Evolutionary conservation across 2,888 invertebrate species (phyloP).

Genomic region (Neuroscelio doddi): DNA sequence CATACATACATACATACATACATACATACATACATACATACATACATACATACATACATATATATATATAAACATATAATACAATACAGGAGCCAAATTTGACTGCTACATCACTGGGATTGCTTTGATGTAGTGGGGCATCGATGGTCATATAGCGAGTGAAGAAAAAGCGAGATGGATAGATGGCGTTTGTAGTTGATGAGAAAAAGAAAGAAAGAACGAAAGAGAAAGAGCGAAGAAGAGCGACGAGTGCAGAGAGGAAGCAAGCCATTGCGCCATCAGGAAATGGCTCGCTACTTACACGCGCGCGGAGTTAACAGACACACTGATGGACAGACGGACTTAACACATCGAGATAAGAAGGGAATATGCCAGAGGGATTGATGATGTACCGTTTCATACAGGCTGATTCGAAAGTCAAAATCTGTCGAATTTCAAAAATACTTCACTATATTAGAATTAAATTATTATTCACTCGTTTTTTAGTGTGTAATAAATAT

Average conservation of each 20-base stretch:
- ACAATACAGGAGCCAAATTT: slow-evolving; percentile 12
- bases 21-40: too few species aligned
- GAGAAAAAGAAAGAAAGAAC: slow-evolving; percentile 6
- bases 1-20: too few species aligned
- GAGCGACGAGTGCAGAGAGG: slow-evolving; percentile 54
- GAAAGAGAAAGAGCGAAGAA: slow-evolving; percentile 23
- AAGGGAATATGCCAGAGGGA: slow-evolving; percentile 25
- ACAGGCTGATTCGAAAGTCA: too few species aligned
- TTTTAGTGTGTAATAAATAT: too few species aligned
- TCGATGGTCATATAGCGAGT: slow-evolving; percentile 14
- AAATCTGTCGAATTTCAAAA: too few species aligned
- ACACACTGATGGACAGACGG: slow-evolving; percentile 45
- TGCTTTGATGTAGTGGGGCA: slow-evolving; percentile 8
- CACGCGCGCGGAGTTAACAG: slow-evolving; percentile 52
- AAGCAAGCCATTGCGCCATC: slow-evolving; percentile 67
- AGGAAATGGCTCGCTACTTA: slow-evolving; percentile 64
- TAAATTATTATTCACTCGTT: too few species aligned
- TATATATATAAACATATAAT: too few species aligned
- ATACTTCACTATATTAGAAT: too few species aligned
- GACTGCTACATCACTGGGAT: slow-evolving; percentile 9
- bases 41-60: too few species aligned
- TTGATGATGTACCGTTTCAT: neutral
- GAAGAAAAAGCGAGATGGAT: slow-evolving; percentile 11
- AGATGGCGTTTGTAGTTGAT: slow-evolving; percentile 3
- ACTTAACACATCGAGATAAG: slow-evolving; percentile 48